Evolutionary conservation across 1,140 invertebrate genomes (phyloP), one percentile per base, ranked within the genome.

Genomic region (Agraylea sexmaculata): DNA sequence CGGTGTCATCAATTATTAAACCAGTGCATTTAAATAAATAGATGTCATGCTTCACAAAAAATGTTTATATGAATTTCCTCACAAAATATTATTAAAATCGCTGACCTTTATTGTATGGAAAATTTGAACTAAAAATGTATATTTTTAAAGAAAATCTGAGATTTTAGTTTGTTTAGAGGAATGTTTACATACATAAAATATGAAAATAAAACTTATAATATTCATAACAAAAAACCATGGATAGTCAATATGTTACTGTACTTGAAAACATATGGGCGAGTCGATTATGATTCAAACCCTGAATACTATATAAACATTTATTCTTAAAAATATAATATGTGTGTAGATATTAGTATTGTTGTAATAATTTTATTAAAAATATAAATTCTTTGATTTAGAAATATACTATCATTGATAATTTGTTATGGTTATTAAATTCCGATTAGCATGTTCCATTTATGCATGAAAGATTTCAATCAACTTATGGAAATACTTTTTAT

Each of bases 41-140:
- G 21, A 40, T 4, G n/a, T n/a, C n/a, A 27, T 29, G 17, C 32
- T 29, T 40, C 32, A 27, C 15, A 40, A 31, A 17, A 29, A 3
- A 19, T 31, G 20, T 13, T 29, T 40, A 10, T 8, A 28, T 20
- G 22, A 36, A 13, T 13, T 31, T 21, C 6, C 30, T 11, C 20
- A 15, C 2, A 32, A 22, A 8, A 4, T 13, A 11, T 23, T 21
- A 23, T 12, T 2, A 10, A 15, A 2, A 6, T 19, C 7, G 10
- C 10, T 8, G 27, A 4, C 16, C 13, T 16, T 10, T 7, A 7
- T 8, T 11, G 29, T 27, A 13, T 11, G 7, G 11, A 27, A 38
- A 13, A 13, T 27, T 19, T n/a, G n/a, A 25, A 27, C 15, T 12
- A 2, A 32, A 10, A 32, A 15, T 13, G 13, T 13, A 8, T 13